Conservation (phyloP, 2,113 vertebrate genomes). For the Hypocryptadius cinnamomeus region DNA sequence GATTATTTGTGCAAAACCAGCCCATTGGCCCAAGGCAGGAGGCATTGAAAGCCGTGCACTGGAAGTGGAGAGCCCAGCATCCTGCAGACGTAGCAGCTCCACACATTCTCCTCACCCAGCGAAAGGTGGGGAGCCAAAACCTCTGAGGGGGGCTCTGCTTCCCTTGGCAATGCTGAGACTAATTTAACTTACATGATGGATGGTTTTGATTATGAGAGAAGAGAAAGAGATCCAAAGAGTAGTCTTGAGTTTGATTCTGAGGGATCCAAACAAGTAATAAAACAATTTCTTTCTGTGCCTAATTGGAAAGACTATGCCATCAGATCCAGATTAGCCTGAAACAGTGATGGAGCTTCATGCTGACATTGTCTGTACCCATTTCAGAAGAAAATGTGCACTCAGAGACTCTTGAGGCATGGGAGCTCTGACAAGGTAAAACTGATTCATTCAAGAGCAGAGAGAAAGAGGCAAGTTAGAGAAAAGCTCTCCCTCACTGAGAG, state of each 20-base stretch:
- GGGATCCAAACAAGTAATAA: background rate
- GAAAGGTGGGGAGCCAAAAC: background rate
- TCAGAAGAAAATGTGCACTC: background rate
- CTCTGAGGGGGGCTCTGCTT: background rate
- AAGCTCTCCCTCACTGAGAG: background rate
- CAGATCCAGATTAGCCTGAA: background rate
- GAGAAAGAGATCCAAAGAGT: background rate
- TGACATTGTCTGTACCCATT: background rate
- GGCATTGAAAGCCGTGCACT: accelerated
- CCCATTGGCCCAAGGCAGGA: background rate
- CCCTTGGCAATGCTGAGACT: background rate
- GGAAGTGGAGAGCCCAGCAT: background rate
- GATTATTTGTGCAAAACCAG: background rate
- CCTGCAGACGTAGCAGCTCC: background rate
- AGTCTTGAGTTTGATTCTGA: background rate
- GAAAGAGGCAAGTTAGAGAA: background rate
- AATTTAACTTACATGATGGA: background rate
- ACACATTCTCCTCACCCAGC: background rate
- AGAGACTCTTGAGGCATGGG: background rate
- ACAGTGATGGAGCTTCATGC: background rate
- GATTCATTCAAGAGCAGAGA: background rate
- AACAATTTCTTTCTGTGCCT: background rate
- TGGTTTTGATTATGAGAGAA: background rate
- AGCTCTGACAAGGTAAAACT: background rate
- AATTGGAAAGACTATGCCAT: background rate